Evolutionary conservation across 2,888 invertebrate species (phyloP).

Genomic region (Stenoptilia bipunctidactyla): DNA sequence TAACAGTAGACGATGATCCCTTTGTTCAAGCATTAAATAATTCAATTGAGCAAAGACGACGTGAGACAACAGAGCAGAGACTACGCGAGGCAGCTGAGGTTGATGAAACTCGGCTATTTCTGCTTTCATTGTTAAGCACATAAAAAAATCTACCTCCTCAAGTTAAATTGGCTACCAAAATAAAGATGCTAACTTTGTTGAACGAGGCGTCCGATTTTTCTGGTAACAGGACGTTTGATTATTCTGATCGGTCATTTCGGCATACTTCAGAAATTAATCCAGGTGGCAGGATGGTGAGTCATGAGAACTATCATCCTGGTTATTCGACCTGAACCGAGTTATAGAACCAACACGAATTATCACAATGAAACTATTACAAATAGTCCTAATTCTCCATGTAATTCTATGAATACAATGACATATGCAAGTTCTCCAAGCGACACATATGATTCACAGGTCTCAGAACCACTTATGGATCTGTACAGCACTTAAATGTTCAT

Average conservation of each 20-base stretch:
- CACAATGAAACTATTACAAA: constrained; percentile 11
- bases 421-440: no score
- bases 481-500: no score
- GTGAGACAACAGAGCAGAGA: constrained; percentile 13
- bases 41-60: constrained; percentile 14
- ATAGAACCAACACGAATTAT: constrained; percentile 13
- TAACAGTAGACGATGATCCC: constrained; percentile 12
- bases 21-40: constrained; percentile 14
- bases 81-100: no score
- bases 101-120: constrained; percentile 16
- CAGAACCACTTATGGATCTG: no score
- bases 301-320: constrained; percentile 13
- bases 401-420: constrained; percentile 7
- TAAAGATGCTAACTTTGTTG: constrained; percentile 17
- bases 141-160: constrained; percentile 13
- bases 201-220: constrained; percentile 10
- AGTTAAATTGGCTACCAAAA: constrained; percentile 11
- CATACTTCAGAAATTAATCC: constrained; percentile 13
- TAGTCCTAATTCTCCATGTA: constrained; percentile 11
- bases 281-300: constrained; percentile 14
- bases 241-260: constrained; percentile 11
- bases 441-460: no score
- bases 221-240: constrained; percentile 13
- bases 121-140: constrained; percentile 15
- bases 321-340: constrained; percentile 12